Conservation (phyloP, 2,113 vertebrate genomes). For the Apteryx owenii region DNA sequence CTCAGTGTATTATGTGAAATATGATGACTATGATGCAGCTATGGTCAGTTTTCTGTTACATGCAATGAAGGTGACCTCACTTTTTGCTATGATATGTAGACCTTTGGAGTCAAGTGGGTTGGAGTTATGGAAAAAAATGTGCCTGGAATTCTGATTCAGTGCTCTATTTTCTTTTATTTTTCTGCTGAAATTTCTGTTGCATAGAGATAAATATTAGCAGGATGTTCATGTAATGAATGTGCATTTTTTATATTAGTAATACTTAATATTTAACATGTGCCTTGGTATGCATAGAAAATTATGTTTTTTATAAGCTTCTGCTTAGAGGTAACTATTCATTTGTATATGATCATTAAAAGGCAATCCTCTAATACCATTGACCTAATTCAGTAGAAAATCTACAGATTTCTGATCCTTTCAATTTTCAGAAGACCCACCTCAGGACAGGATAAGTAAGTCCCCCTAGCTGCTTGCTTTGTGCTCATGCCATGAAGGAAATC, state of each 20-base stretch:
- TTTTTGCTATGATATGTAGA: neutral
- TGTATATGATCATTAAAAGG: neutral
- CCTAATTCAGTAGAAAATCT: neutral
- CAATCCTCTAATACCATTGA: neutral
- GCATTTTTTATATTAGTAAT: neutral
- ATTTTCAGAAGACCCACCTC: neutral
- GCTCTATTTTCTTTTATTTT: neutral
- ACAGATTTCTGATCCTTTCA: neutral
- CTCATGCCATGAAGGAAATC: neutral
- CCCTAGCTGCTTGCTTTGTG: neutral
- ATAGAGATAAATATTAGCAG: neutral
- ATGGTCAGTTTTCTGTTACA: neutral
- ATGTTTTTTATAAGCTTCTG: neutral
- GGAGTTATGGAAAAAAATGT: neutral
- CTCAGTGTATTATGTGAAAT: neutral
- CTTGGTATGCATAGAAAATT: neutral
- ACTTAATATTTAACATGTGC: neutral
- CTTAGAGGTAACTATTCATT: neutral
- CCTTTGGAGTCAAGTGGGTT: neutral
- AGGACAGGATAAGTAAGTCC: neutral
- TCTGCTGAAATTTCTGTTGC: neutral
- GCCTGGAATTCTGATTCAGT: neutral
- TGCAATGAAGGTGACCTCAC: neutral
- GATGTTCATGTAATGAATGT: neutral
- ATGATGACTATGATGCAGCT: neutral